These are phyloP conservation scores for Sebastes umbrosus DNA, from an alignment of 2,797 vertebrate genomes.

Conservation along the genomic window DNA sequence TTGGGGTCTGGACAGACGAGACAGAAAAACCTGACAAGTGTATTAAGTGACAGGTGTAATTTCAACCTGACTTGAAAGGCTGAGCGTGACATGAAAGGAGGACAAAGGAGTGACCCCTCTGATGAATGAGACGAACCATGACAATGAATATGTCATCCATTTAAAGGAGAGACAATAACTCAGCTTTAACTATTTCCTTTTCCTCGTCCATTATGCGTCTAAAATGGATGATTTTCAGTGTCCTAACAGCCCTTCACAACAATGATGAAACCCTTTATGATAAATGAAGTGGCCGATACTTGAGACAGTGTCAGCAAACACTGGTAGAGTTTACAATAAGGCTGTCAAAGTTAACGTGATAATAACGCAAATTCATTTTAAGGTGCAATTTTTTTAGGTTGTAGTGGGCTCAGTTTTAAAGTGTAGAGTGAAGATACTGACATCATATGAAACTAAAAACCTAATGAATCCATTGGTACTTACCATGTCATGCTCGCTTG, in stretches of 20 bases:
- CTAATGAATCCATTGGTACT: too few relatives aligned
- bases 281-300: slow-evolving; percentile 8
- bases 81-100: slow-evolving; percentile 31
- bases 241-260: slow-evolving; percentile 18
- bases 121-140: slow-evolving; percentile 26
- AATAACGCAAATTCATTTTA: too few relatives aligned
- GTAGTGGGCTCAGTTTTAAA: too few relatives aligned
- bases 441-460: too few relatives aligned
- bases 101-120: slow-evolving; percentile 27
- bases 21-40: slow-evolving; percentile 6
- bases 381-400: too few relatives aligned
- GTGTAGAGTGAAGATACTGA: too few relatives aligned
- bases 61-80: slow-evolving; percentile 63
- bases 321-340: background rate
- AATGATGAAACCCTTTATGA: slow-evolving; percentile 7
- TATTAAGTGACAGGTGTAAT: slow-evolving; percentile 65
- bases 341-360: background rate
- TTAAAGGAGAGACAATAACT: slow-evolving; percentile 37
- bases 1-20: background rate
- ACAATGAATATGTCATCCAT: slow-evolving; percentile 35
- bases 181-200: slow-evolving; percentile 27
- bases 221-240: background rate
- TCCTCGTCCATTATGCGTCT: slow-evolving; percentile 31
- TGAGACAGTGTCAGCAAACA: background rate
- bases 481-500: too few relatives aligned